Conservation (phyloP, 2,888 invertebrate genomes). For the Timandra comae region DNA sequence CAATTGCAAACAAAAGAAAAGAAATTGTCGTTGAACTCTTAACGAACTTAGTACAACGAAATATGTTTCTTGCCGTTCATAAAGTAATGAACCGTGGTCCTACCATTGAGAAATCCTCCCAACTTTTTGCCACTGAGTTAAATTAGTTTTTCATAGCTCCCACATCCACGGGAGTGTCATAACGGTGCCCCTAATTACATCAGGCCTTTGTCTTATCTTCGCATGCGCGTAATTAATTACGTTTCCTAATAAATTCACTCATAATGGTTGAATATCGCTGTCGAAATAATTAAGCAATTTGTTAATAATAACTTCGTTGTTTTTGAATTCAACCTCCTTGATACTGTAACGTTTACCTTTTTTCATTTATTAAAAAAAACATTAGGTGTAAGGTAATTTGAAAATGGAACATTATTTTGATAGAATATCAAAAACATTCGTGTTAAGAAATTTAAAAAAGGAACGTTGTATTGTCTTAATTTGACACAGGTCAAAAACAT, state of each 20-base stretch:
- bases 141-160: conserved; percentile 35
- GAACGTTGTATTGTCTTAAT: no score
- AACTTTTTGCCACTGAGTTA: conserved; percentile 9
- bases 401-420: no score
- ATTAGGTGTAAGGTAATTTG: no score
- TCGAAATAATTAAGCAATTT: conserved; percentile 26
- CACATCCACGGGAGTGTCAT: conserved; percentile 34
- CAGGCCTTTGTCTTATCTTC: conserved; percentile 29
- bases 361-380: no score
- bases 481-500: no score
- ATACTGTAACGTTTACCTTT: no score
- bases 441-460: no score
- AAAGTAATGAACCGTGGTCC: conserved; percentile 21
- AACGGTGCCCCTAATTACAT: conserved; percentile 32
- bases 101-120: conserved; percentile 9
- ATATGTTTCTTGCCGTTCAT: conserved; percentile 21
- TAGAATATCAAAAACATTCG: no score
- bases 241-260: conserved; percentile 58
- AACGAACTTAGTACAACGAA: no score
- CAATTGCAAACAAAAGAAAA: no score
- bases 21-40: no score
- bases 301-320: conserved; percentile 19
- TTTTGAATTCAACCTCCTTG: not conserved
- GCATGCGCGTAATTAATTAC: conserved; percentile 58
- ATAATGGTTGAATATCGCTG: conserved; percentile 26